These are phyloP conservation scores for Sturnira hondurensis DNA, from an alignment of 2,113 vertebrate species.

Conservation along the genomic window DNA sequence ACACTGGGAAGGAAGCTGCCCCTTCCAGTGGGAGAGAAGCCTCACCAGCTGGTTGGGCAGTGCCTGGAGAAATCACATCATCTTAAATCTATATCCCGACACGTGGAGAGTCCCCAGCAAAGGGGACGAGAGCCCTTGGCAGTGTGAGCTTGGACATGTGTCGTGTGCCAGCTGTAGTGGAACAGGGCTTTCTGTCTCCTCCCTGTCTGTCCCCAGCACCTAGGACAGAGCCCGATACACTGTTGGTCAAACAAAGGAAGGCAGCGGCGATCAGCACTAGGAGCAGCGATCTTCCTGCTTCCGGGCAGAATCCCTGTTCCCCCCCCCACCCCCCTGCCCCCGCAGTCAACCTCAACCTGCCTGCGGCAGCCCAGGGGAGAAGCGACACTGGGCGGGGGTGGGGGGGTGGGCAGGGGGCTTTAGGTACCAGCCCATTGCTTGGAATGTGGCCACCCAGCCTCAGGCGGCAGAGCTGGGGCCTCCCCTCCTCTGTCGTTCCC, in stretches of 20 bases:
- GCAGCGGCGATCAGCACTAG: accelerated
- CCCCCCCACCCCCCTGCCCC: no score
- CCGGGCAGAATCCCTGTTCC: background rate
- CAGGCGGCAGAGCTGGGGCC: background rate
- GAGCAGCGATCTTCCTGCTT: background rate
- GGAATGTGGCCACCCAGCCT: accelerated
- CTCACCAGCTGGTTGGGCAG: background rate
- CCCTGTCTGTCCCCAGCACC: background rate
- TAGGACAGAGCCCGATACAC: background rate
- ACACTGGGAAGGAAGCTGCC: background rate
- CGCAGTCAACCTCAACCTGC: background rate
- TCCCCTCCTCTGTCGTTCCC: background rate
- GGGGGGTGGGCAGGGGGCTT: no score
- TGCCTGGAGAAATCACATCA: background rate
- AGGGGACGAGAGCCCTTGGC: background rate
- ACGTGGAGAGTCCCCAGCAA: accelerated
- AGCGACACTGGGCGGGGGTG: background rate
- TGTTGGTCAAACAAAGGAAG: background rate
- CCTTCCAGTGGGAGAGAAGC: background rate
- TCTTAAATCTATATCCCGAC: background rate
- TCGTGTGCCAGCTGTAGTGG: no score
- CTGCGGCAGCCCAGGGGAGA: no score
- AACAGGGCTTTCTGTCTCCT: background rate
- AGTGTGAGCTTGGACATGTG: background rate
- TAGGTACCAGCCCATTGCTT: background rate